These are phyloP conservation scores for Drosophila limbata DNA, from an alignment of 2,888 invertebrate genomes.

Conservation along the genomic window DNA sequence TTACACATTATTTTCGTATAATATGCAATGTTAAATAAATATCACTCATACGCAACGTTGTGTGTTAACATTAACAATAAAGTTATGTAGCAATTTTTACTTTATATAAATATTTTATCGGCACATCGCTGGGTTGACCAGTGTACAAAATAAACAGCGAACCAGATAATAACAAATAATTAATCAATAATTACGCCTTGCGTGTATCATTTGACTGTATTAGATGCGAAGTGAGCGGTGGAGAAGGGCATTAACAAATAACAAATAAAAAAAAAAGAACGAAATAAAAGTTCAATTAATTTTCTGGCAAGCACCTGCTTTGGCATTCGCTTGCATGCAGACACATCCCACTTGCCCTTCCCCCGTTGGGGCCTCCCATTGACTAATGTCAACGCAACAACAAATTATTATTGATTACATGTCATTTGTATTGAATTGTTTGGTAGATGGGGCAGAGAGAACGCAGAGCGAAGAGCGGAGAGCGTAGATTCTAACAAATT, in stretches of 20 bases:
- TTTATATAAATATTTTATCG: neutral
- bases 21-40: neutral
- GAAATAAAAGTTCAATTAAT: conserved; percentile 53
- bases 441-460: neutral
- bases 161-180: conserved; percentile 56
- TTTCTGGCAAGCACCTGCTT: conserved; percentile 61
- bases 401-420: conserved; percentile 78
- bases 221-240: conserved; percentile 13
- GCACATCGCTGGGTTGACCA: conserved; percentile 2
- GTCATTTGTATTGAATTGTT: conserved; percentile 64
- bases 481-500: conserved; percentile 61
- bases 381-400: conserved; percentile 64
- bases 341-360: conserved; percentile 6
- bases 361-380: conserved; percentile 11
- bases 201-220: conserved; percentile 53
- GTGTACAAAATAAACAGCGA: conserved; percentile 32
- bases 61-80: neutral
- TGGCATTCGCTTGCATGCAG: conserved; percentile 53
- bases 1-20: too few relatives aligned
- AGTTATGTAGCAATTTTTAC: neutral
- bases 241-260: conserved; percentile 9
- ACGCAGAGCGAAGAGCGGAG: neutral
- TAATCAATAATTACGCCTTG: conserved; percentile 72
- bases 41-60: neutral
- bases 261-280: conserved; percentile 17